phyloP scores from a whole-genome alignment of 2,113 vertebrate genomes.

The Marcusenius ussheri region DNA sequence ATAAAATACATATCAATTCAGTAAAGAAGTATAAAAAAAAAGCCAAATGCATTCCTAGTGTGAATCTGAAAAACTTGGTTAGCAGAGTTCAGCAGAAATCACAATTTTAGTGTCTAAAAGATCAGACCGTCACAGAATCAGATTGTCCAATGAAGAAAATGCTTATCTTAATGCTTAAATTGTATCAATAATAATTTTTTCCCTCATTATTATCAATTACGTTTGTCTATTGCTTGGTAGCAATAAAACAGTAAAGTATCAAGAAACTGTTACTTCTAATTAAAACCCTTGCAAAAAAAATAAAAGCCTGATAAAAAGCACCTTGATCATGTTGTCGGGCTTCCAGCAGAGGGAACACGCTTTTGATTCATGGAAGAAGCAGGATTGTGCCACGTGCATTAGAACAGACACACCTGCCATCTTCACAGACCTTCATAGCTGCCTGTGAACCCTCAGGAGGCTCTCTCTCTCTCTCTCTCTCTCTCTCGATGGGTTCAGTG shows the following conservation, averaged over 20 bases:
- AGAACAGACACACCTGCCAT: neutral
- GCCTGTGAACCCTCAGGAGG: neutral
- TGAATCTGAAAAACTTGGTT: neutral
- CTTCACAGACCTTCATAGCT: neutral
- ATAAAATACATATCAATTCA: neutral
- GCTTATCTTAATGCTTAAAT: neutral
- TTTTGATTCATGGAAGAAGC: conserved; percentile 6
- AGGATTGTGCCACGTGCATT: neutral
- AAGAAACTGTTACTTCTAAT: conserved; percentile 9
- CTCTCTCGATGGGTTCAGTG: conserved; percentile 5
- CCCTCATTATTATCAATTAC: conserved; percentile 10
- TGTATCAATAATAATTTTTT: conserved; percentile 16
- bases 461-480: neutral
- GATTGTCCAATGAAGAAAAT: conserved; percentile 7
- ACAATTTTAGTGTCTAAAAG: neutral
- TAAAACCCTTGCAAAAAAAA: neutral
- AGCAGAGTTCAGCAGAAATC: neutral
- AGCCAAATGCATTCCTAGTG: neutral
- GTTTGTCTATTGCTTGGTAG: neutral
- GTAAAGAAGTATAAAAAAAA: neutral
- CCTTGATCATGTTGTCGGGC: conserved; percentile 11
- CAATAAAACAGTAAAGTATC: neutral
- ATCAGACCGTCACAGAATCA: neutral
- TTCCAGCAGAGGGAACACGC: neutral
- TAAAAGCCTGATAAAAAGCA: neutral